Evolutionary conservation across 2,888 invertebrate genomes (phyloP), one percentile per base, ranked within the genome.

Genomic region (Halictus ligatus): DNA sequence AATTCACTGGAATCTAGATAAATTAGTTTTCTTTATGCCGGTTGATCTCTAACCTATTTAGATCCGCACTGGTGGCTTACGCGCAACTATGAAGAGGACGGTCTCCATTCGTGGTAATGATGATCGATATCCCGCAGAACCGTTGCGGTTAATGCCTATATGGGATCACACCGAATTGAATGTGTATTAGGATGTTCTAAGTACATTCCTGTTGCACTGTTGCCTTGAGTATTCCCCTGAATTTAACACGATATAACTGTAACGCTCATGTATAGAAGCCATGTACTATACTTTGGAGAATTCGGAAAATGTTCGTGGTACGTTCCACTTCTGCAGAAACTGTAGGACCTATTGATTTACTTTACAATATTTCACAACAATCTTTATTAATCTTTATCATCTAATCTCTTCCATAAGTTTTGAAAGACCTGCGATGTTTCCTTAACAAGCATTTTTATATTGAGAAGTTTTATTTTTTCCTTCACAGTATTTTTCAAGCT

Each of bases 41-140:
- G 83, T 43, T 81, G 84, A 87, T 86, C 83, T 71, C 69, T 71
- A 83, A 84, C 54, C 84, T 72, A 84, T 79, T 83, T 83, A 80
- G 64, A 72, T 46, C 35, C 43, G 40, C n/a, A 64, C 35, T 29
- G 71, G 60, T 54, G 80, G 83, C 73, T 84, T 79, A 58, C 54
- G 76, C 74, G 86, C 71, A 75, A 29, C 77, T 13, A 81, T 43
- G 78, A 76, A 79, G 84, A 81, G 79, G 72, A 75, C 74, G 67
- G 60, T 73, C 79, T 75, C 71, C 13, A 77, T 58, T 71, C 77
- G 80, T 46, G 78, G 81, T 86, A 88, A 86, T 81, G 87, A 78
- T 84, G 87, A 88, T 88, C 87, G 87, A 87, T 87, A 87, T 80
- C 69, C 86, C 83, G 76, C 79, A 80, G 84, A 88, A 78, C 64